phyloP scores from a whole-genome alignment of 2,113 vertebrate species.

The Casuarius casuarius region DNA sequence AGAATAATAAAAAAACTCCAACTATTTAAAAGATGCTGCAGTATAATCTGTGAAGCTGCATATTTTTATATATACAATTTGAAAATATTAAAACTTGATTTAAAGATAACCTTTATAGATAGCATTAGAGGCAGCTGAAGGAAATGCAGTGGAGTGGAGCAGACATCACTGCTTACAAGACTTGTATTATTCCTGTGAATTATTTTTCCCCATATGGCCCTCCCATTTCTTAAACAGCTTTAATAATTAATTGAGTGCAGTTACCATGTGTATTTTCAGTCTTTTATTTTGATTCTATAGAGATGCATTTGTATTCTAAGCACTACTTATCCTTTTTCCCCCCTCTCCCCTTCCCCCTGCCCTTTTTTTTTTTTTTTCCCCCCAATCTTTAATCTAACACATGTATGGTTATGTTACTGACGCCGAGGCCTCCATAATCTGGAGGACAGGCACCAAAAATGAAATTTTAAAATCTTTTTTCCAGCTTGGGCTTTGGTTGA shows the following conservation, averaged over 20 bases:
- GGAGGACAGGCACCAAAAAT: not conserved
- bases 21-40: not conserved
- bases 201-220: not conserved
- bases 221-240: not conserved
- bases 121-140: not conserved
- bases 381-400: not conserved
- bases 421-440: not conserved
- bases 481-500: not conserved
- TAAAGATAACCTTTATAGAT: not conserved
- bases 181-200: not conserved
- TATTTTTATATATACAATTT: not conserved
- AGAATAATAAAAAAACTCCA: not conserved
- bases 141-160: not conserved
- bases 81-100: not conserved
- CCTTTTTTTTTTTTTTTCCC: too few relatives aligned
- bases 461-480: not conserved
- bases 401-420: not conserved
- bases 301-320: not conserved
- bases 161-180: not conserved
- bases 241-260: not conserved
- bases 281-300: not conserved
- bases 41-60: not conserved
- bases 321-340: not conserved
- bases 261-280: not conserved
- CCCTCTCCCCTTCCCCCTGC: too few relatives aligned